Base-by-base conservation (phyloP, 2,888 invertebrate genomes). In the Mythimna impura region DNA sequence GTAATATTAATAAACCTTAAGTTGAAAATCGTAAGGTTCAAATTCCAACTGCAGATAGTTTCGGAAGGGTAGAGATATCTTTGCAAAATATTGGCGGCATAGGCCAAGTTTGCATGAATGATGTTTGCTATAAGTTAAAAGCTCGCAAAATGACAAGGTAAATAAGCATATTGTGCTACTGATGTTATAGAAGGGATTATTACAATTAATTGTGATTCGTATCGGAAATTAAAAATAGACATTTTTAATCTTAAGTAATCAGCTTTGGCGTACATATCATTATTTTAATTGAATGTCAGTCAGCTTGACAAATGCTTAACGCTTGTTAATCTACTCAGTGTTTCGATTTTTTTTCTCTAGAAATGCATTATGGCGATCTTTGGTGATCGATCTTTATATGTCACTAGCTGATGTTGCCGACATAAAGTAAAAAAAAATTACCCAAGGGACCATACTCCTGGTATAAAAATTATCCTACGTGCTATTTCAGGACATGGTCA, bases 81-180 rank as follows among this genome's bases (percentile, higher is more conserved):
- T 85, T 72, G 84, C 64, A 34, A 63, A 69, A 75, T 79, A 87
- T 85, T 85, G 84, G 87, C 87, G 87, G 89, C 79, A 83, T 85
- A 83, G 85, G 80, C 85, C 81, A 87, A 84, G 83, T 84, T 81
- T 80, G 83, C 85, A 89, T 92, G 91, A 93, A 88, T 91, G 93
- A 92, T 93, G 91, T 79, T 78, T 78, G 88, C 83, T 88, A 92
- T 93, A 93, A 89, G 84, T 93, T 89, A 89, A 83, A 87, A 87
- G 85, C 88, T 88, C 82, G 88, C 89, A 91, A 92, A 91, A 89
- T 91, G 93, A 92, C 93, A 92, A 89, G 88, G 82, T 88, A 90
- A 91, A 89, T 89, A 89, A 90, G 89, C 80, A 70, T 83, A 89
- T 87, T 89, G 87, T 87, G 92, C 93, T 93, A 93, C 94, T 84